A percentile compares a stretch with the other conserved stretches of the same genome.
Evolutionary conservation across 2,888 invertebrate genomes (phyloP).

Genomic region (Stenotaenia linearis): DNA sequence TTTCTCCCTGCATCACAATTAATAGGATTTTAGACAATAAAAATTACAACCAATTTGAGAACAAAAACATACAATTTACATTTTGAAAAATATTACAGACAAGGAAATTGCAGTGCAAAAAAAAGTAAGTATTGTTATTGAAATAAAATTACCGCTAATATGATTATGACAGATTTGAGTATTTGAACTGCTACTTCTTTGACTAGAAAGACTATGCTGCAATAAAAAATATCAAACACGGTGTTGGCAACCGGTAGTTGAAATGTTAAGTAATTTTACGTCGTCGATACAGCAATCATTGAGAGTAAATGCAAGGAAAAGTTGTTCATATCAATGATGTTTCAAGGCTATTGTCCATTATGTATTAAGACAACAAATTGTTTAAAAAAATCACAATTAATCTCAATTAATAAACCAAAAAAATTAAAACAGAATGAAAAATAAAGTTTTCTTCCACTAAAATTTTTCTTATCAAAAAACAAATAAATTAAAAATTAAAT

Average conservation of each 20-base stretch:
- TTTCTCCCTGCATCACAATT: not conserved
- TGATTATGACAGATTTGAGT: not conserved
- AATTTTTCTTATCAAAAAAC: not conserved
- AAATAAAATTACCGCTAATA: not conserved
- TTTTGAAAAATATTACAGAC: not conserved
- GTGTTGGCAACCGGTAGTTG: not conserved
- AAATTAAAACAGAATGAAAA: not conserved
- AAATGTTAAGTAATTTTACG: not conserved
- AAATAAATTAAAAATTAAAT: not conserved
- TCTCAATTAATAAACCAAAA: not conserved
- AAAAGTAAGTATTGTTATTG: not conserved
- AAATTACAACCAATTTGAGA: not conserved
- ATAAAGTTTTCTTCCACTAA: not conserved
- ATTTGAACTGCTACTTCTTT: not conserved
- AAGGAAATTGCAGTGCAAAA: not conserved
- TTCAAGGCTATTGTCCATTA: not conserved
- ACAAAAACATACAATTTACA: not conserved
- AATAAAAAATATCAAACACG: not conserved
- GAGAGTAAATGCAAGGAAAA: not conserved
- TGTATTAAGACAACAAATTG: not conserved
- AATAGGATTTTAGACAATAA: not conserved
- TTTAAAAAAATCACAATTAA: not conserved
- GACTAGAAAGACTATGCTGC: not conserved
- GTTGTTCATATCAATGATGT: not conserved
- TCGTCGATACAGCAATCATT: not conserved